phyloP scores from a whole-genome alignment of 2,113 vertebrate genomes.

The Edolisoma coerulescens region DNA sequence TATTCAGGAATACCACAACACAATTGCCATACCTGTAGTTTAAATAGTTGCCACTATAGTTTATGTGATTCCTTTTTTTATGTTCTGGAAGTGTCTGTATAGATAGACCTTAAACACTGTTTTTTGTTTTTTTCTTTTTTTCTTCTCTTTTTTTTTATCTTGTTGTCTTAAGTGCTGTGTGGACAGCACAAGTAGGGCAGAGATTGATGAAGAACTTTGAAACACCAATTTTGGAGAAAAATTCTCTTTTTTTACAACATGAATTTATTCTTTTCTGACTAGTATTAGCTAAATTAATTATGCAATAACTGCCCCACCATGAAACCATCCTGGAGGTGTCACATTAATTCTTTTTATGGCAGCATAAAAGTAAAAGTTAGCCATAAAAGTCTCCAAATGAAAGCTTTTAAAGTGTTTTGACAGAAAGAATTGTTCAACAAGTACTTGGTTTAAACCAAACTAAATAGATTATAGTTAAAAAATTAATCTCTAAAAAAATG shows the following conservation, averaged over 20 bases:
- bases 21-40: not conserved
- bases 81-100: accelerated
- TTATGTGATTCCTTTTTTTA: not conserved
- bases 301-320: not conserved
- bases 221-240: not conserved
- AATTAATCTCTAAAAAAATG: not conserved
- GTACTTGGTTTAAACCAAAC: not conserved
- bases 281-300: not conserved
- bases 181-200: not conserved
- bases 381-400: not conserved
- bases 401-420: not conserved
- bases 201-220: not conserved
- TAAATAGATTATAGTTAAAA: not conserved
- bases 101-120: not conserved
- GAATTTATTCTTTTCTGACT: not conserved
- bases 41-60: not conserved
- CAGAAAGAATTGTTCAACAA: not conserved
- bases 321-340: not conserved
- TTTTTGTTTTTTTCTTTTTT: not conserved
- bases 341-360: not conserved
- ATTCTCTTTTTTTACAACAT: not conserved
- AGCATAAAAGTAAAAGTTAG: not conserved
- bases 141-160: not conserved
- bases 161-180: not conserved
- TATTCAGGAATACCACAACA: not conserved